These are phyloP conservation scores for Oligia strigilis DNA, from an alignment of 2,888 invertebrate species.

Conservation along the genomic window DNA sequence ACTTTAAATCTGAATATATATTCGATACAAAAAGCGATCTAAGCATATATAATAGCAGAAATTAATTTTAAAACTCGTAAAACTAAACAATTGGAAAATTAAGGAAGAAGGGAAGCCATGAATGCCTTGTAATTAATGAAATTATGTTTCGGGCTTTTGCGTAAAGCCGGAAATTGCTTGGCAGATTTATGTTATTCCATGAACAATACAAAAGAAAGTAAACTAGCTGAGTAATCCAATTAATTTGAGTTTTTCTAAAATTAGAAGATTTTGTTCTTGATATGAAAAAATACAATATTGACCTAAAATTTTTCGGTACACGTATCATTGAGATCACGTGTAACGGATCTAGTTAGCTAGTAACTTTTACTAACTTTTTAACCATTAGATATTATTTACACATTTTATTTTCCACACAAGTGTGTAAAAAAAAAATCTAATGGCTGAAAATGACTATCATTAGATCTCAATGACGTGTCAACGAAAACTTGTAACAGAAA, in stretches of 20 bases:
- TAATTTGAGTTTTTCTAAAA: slow-evolving; percentile 1
- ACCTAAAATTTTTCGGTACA: not conserved
- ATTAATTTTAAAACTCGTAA: not conserved
- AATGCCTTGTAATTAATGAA: slow-evolving; percentile 31
- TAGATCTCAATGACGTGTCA: no score
- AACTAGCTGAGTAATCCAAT: slow-evolving; percentile 20
- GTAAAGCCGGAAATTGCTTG: slow-evolving; percentile 18
- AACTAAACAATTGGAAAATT: slow-evolving; percentile 15
- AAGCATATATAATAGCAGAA: not conserved
- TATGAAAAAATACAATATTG: not conserved
- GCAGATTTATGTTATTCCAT: slow-evolving; percentile 9
- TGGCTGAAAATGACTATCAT: no score
- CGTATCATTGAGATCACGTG: not conserved
- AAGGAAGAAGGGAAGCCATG: not conserved
- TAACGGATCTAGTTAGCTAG: no score
- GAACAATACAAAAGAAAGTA: slow-evolving; percentile 20
- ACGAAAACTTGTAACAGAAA: no score
- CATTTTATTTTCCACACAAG: not conserved
- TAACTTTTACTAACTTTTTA: not conserved
- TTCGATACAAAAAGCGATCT: no score
- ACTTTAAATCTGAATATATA: not conserved
- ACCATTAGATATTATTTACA: not conserved
- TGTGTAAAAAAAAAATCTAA: no score
- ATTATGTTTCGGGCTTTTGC: slow-evolving; percentile 10
- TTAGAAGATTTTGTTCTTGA: not conserved